These are phyloP conservation scores for Camponotus vicinus DNA, from an alignment of 1,140 invertebrate species.

Conservation along the genomic window DNA sequence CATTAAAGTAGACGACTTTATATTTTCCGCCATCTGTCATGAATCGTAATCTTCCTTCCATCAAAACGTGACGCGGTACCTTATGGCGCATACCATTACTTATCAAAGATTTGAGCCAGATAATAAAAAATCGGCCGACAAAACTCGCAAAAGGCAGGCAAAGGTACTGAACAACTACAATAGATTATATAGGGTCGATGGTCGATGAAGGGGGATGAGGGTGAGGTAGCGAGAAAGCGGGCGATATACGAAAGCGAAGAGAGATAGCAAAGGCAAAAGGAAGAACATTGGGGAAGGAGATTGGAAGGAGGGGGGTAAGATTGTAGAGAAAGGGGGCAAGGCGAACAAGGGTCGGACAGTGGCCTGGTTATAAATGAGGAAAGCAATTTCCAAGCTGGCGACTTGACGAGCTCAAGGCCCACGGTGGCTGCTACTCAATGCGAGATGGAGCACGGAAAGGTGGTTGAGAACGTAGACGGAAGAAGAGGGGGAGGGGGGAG, in stretches of 20 bases:
- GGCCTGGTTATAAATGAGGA: slow-evolving; percentile 79
- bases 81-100: slow-evolving; percentile 34
- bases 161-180: slow-evolving; percentile 46
- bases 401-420: slow-evolving; percentile 76
- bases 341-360: slow-evolving; percentile 72
- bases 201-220: slow-evolving; percentile 56
- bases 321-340: slow-evolving; percentile 67
- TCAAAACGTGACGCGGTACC: slow-evolving; percentile 50
- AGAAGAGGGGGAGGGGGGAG: too few relatives aligned
- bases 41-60: slow-evolving; percentile 35
- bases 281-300: slow-evolving; percentile 26
- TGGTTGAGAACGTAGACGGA: not conserved
- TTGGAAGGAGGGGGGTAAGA: slow-evolving; percentile 38
- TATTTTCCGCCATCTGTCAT: slow-evolving; percentile 15
- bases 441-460: slow-evolving; percentile 67
- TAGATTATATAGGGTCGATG: slow-evolving; percentile 73
- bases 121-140: slow-evolving; percentile 73
- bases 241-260: slow-evolving; percentile 37
- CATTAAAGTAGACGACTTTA: not conserved
- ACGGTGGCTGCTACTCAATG: slow-evolving; percentile 68
- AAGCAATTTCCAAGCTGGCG: slow-evolving; percentile 82
- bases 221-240: not conserved
- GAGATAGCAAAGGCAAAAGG: slow-evolving; percentile 31
- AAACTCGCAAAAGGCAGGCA: slow-evolving; percentile 41
- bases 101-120: slow-evolving; percentile 30